Conservation (phyloP, 2,888 invertebrate genomes). For the Danaus chrysippus region DNA sequence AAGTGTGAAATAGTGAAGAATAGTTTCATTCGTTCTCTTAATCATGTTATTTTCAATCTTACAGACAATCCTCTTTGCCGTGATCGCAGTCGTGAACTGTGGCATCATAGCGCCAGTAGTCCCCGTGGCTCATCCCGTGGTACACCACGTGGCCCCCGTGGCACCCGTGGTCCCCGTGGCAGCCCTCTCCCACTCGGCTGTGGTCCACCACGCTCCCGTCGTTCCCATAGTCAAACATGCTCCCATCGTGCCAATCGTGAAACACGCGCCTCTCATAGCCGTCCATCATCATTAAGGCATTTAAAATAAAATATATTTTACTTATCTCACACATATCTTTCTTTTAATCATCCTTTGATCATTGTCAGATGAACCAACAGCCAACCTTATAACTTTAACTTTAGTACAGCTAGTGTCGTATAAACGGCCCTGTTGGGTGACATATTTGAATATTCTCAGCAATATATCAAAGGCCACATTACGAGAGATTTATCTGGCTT, state of each 20-base stretch:
- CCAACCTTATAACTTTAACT: too few relatives aligned
- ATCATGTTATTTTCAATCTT: slow-evolving; percentile 26
- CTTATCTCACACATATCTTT: too few relatives aligned
- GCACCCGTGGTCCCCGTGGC: slow-evolving; percentile 47
- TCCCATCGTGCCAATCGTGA: slow-evolving; percentile 49
- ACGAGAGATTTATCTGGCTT: slow-evolving; percentile 21
- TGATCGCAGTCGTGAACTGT: slow-evolving; percentile 62
- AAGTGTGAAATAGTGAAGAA: background rate
- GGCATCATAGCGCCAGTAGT: slow-evolving; percentile 61
- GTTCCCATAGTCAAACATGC: slow-evolving; percentile 54
- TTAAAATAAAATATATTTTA: slow-evolving; percentile 5
- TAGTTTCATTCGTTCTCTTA: slow-evolving; percentile 5
- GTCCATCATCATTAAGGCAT: slow-evolving; percentile 53
- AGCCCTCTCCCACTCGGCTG: slow-evolving; percentile 45
- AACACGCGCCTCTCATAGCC: slow-evolving; percentile 53
- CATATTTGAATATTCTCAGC: slow-evolving; percentile 14
- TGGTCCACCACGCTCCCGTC: slow-evolving; percentile 47
- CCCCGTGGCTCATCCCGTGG: slow-evolving; percentile 53
- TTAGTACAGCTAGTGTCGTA: background rate
- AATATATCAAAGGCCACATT: slow-evolving; percentile 19
- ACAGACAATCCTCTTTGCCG: slow-evolving; percentile 65
- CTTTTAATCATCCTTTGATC: too few relatives aligned
- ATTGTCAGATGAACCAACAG: too few relatives aligned
- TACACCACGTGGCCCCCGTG: slow-evolving; percentile 47
- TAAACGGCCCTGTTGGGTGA: background rate